Evolutionary conservation across 2,797 vertebrate genomes (phyloP), one percentile per base, ranked within the genome.

Genomic region (Sebastes goodei): DNA sequence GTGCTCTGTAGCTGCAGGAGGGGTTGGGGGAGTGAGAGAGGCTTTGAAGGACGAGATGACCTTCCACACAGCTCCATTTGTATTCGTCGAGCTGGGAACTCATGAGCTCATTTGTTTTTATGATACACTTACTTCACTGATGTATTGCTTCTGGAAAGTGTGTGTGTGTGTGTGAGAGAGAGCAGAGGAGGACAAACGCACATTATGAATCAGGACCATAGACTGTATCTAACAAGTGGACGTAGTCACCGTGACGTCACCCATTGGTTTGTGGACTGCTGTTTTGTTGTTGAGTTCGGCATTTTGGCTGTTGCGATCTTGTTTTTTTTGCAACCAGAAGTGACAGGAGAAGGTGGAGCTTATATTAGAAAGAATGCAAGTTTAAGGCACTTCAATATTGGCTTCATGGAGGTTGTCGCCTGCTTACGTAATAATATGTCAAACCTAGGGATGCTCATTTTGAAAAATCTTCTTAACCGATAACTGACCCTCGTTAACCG

Each of bases 181-280:
- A 79, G 21, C 67, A 82, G 56, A 55, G 71, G 66, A 80, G 86
- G 84, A 88, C 79, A 85, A 76, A 76, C n/a, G 21, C 71, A 64
- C 46, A 68, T 69, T 66, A 49, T 63, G 53, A 62, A 68, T 35
- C n/a, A 69, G 71, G 20, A 52, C 20, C 20, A 52, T 52, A 52
- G 49, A 52, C 49, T 52, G 49, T n/a, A 52, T 52, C 10, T 9
- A 52, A 52, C 7, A 52, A 52, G 20, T 52, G 49, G 20, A 52
- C 20, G 20, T 52, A 52, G 49, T 52, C 49, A 52, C 17, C 8
- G 4, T 52, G 49, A 52, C 8, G 17, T 52, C 49, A n/a, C 0
- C 49, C 49, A 52, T 14, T 52, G 49, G 20, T n/a, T n/a, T n/a
- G 17, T 52, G 49, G 8, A 52, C 17, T 52, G 49, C 20, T n/a